These are phyloP conservation scores for Timema podura DNA, from an alignment of 2,888 invertebrate genomes.

Conservation along the genomic window DNA sequence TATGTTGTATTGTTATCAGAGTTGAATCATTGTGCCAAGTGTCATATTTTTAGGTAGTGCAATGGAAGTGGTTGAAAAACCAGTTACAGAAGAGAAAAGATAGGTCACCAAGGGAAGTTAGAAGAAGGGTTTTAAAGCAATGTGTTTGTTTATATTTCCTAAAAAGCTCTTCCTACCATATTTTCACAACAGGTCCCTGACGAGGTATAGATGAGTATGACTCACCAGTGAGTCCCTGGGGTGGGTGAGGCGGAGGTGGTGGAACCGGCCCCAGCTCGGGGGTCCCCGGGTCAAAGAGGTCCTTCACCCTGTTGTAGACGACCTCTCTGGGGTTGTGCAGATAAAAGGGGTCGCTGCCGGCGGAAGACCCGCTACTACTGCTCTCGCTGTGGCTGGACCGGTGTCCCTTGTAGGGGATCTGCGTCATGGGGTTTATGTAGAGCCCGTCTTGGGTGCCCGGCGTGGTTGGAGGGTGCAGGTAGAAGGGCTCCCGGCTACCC, in stretches of 20 bases:
- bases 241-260: conserved; percentile 23
- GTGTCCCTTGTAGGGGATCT: conserved; percentile 39
- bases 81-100: too few species aligned
- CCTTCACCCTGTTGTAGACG: conserved; percentile 77
- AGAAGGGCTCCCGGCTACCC: conserved; percentile 58
- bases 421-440: conserved; percentile 75
- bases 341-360: conserved; percentile 71
- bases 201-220: not conserved
- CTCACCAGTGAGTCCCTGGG: conserved; percentile 29
- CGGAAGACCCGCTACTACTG: conserved; percentile 32
- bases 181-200: too few species aligned
- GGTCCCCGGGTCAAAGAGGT: conserved; percentile 61
- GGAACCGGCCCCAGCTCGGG: conserved; percentile 10
- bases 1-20: too few species aligned
- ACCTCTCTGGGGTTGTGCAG: conserved; percentile 78
- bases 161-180: too few species aligned
- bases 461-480: conserved; percentile 57
- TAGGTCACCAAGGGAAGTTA: too few species aligned
- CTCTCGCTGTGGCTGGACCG: conserved; percentile 39
- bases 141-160: too few species aligned
- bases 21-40: too few species aligned
- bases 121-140: too few species aligned
- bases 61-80: too few species aligned
- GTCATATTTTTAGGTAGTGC: too few species aligned
- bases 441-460: conserved; percentile 62